These are phyloP conservation scores for Ceratotherium simum DNA, from an alignment of 2,113 vertebrate genomes.

Conservation along the genomic window DNA sequence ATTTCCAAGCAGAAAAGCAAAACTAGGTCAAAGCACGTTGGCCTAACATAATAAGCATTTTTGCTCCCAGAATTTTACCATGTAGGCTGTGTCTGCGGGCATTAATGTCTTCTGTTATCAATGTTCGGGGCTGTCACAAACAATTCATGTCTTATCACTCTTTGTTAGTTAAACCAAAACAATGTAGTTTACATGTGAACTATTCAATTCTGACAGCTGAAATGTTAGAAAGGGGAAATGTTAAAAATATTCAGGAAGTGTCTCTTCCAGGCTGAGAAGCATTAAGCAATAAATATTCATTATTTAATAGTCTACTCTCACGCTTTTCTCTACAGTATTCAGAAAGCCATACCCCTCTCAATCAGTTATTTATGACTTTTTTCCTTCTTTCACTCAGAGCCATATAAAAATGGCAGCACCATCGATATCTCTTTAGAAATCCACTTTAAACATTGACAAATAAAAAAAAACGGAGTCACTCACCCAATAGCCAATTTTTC, in stretches of 20 bases:
- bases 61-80: constrained; percentile 85
- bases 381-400: neutral
- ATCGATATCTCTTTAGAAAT: neutral
- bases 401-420: neutral
- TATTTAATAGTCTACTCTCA: constrained; percentile 40
- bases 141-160: constrained; percentile 86
- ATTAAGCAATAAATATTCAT: constrained; percentile 68
- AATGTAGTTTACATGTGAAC: constrained; percentile 84
- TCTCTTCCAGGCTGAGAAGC: constrained; percentile 16
- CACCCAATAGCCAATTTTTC: neutral
- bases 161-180: constrained; percentile 89
- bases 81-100: constrained; percentile 86
- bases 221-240: constrained; percentile 41
- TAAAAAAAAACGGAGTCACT: neutral
- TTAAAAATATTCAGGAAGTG: constrained; percentile 49
- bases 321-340: constrained; percentile 23
- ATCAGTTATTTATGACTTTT: neutral
- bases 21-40: constrained; percentile 90
- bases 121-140: constrained; percentile 83
- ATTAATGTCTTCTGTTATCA: constrained; percentile 87
- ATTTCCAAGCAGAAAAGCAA: constrained; percentile 88
- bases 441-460: neutral
- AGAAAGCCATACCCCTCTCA: constrained; percentile 40
- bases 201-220: constrained; percentile 64
- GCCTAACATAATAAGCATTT: constrained; percentile 87